These are phyloP conservation scores for Esperia sulphurella DNA, from an alignment of 2,888 invertebrate genomes.

Conservation along the genomic window DNA sequence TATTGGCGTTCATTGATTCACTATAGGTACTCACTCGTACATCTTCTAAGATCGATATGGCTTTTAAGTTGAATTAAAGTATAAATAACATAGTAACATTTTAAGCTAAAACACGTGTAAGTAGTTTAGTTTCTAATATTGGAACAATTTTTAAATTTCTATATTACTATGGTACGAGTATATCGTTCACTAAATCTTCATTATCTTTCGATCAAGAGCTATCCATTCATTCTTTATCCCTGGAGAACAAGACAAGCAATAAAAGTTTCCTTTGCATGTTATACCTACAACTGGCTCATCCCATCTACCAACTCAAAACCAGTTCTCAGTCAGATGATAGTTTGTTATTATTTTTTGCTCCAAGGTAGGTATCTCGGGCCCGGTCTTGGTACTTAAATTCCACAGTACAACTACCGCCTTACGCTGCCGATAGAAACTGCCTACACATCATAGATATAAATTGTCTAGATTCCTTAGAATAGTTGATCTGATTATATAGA, in stretches of 20 bases:
- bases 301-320: constrained; percentile 49
- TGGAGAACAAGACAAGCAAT: constrained; percentile 34
- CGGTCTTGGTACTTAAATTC: constrained; percentile 27
- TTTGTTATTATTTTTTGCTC: constrained; percentile 68
- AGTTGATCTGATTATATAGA: no score
- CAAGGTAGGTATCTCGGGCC: constrained; percentile 30
- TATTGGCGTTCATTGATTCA: not conserved
- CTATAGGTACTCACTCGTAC: no score
- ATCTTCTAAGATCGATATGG: no score
- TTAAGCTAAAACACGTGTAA: not conserved
- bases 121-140: no score
- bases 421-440: constrained; percentile 16
- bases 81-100: no score
- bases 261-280: constrained; percentile 53
- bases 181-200: constrained; percentile 1
- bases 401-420: constrained; percentile 30
- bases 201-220: constrained; percentile 7
- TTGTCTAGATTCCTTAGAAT: no score
- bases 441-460: no score
- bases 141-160: not conserved
- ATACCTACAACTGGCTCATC: constrained; percentile 39
- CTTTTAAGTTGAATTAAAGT: no score
- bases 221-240: constrained; percentile 32
- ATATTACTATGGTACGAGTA: not conserved
- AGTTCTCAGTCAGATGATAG: constrained; percentile 64